A percentile compares a stretch with the other conserved stretches of the same genome.
These are phyloP conservation scores for Sylvia atricapilla DNA, from an alignment of 2,113 vertebrate genomes.

Conservation along the genomic window DNA sequence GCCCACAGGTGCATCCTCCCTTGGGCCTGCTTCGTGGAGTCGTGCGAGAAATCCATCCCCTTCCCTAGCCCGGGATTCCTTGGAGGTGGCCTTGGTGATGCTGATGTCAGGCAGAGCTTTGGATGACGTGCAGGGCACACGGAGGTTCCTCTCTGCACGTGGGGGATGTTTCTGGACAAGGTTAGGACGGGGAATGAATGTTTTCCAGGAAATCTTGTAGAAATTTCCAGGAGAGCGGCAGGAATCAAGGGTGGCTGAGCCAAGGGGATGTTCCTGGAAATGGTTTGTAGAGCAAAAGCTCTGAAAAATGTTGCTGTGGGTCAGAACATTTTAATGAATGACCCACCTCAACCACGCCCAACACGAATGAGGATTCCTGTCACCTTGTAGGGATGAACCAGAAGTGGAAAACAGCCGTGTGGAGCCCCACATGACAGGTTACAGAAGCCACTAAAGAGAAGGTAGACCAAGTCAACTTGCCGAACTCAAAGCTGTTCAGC, in stretches of 20 bases:
- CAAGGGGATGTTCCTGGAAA: not conserved
- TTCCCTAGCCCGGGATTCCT: accelerated
- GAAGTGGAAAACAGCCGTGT: not conserved
- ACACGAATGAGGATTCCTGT: not conserved
- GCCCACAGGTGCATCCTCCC: not conserved
- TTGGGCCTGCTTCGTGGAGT: accelerated
- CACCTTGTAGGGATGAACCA: accelerated
- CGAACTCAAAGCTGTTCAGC: not conserved
- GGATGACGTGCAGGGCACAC: not conserved
- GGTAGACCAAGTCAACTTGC: not conserved
- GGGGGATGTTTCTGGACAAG: not conserved
- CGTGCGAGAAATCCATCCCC: accelerated
- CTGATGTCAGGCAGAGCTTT: not conserved
- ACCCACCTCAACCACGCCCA: accelerated
- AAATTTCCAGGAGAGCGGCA: not conserved
- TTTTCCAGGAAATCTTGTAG: not conserved
- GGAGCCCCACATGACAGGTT: not conserved
- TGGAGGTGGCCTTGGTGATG: accelerated
- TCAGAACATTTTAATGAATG: not conserved
- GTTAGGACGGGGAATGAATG: not conserved
- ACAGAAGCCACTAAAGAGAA: not conserved
- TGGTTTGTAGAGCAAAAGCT: accelerated
- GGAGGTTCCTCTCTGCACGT: accelerated
- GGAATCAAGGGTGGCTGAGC: not conserved
- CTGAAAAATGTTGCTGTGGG: accelerated